Evolutionary conservation across 2,888 invertebrate species (phyloP).

Genomic region (Caenorhabditis wallacei): DNA sequence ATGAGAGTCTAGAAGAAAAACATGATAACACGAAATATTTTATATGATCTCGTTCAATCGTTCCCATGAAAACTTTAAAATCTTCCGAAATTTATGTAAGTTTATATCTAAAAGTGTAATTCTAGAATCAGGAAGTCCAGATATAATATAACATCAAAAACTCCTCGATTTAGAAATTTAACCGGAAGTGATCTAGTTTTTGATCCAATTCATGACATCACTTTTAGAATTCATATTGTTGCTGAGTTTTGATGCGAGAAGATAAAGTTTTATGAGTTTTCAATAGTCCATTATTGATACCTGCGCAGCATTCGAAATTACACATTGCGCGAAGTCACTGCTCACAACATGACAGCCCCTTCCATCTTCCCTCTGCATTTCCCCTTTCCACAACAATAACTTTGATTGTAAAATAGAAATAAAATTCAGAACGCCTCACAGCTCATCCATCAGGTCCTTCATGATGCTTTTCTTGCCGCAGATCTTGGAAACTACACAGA

Average conservation of each 20-base stretch:
- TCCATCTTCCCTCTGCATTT: not conserved
- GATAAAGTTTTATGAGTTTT: no score
- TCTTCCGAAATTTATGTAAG: slow-evolving; percentile 24
- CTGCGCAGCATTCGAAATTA: slow-evolving; percentile 2
- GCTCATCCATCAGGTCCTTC: slow-evolving; percentile 73
- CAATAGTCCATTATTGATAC: no score
- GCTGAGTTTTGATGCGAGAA: no score
- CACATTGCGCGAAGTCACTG: slow-evolving; percentile 28
- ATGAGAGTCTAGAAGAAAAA: slow-evolving; percentile 13
- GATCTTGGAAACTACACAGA: slow-evolving; percentile 72
- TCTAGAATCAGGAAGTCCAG: no score
- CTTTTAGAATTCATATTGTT: no score
- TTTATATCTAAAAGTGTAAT: no score
- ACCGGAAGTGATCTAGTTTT: no score
- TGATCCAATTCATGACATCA: no score
- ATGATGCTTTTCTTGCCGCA: slow-evolving; percentile 73
- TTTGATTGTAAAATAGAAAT: slow-evolving; percentile 20
- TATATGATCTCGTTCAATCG: not conserved
- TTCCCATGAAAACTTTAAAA: slow-evolving; percentile 41
- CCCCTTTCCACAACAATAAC: slow-evolving; percentile 33
- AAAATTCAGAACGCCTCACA: slow-evolving; percentile 72
- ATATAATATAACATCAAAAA: no score
- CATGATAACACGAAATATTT: not conserved
- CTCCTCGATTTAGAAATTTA: no score
- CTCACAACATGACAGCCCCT: not conserved